Base-by-base conservation (phyloP, 2,113 vertebrate genomes). In the Tapirus terrestris region DNA sequence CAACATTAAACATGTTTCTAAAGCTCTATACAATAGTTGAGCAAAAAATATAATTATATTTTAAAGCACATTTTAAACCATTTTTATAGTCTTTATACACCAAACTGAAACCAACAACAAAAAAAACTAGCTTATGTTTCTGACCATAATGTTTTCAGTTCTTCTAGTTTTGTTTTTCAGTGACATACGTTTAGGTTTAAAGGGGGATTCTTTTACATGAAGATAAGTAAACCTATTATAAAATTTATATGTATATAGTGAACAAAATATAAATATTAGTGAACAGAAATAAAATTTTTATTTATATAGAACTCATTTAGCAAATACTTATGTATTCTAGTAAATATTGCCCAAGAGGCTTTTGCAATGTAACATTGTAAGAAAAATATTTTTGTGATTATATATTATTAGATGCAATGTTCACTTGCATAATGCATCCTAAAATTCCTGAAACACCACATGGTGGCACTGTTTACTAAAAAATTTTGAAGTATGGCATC, bases 401-500 rank as follows among this genome's bases (percentile, higher is more conserved):
- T 68, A 6, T 51, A 82, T 92, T 84, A 94, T 70, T 94, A 89
- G 94, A 25, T 60, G 4, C 51, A 91, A 12, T 33, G 8, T 91
- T 97, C 63, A 48, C 36, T 43, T 77, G 12, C 58, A 53, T 43
- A 90, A 53, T 39, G 21, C 86, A 92, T 75, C 20, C 21, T 33
- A 33, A 79, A 92, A 83, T 45, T 93, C n/a, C 51, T 25, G 25
- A 73, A 76, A 11, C 4, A 81, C 98, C 98, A 89, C 98, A 77
- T 0, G 97, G 96, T 61, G 98, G 96, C 93, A 36, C 93, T 98
- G 65, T 97, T 95, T 31, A 61, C 98, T 90, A 79, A 98, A 84
- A 89, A 97, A 98, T 39, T 8, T 23, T 39, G 11, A 36, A 7
- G 3, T 5, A 1, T 4, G 8, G 2, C 5, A 0, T 4, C 11